Percentiles rank a stretch among this genome's conserved stretches.
phyloP scores from a whole-genome alignment of 2,888 invertebrate genomes.

The Hyposoter didymator region DNA sequence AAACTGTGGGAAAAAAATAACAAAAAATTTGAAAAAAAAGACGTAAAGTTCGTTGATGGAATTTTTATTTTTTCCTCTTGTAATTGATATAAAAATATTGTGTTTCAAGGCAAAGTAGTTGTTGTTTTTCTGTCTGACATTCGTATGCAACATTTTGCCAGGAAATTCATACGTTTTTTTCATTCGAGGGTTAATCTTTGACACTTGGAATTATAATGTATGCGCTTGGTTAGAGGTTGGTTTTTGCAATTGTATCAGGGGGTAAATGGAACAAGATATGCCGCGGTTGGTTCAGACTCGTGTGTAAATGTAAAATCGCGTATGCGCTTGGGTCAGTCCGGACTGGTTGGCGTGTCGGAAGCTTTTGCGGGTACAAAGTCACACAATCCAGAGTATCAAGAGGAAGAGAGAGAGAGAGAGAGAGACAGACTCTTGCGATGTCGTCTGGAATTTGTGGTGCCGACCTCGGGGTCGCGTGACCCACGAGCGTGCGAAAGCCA shows the following conservation, averaged over 20 bases:
- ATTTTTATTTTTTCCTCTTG: neutral
- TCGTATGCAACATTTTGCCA: too few species aligned
- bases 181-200: neutral
- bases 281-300: constrained; percentile 7
- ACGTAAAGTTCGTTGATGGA: neutral
- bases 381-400: constrained; percentile 12
- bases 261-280: constrained; percentile 1
- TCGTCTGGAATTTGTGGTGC: constrained; percentile 67
- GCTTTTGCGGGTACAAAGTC: constrained; percentile 39
- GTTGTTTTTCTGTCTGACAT: neutral
- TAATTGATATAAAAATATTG: neutral
- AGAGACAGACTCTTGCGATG: constrained; percentile 56
- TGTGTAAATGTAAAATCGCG: constrained; percentile 3
- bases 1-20: neutral
- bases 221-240: neutral
- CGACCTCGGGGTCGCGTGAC: constrained; percentile 67
- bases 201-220: neutral
- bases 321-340: constrained; percentile 8
- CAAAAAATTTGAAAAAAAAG: neutral
- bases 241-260: neutral
- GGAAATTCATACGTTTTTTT: neutral
- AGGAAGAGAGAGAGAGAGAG: constrained; percentile 32
- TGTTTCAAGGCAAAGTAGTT: neutral
- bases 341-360: constrained; percentile 47
- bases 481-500: constrained; percentile 62